phyloP scores from a whole-genome alignment of 2,113 vertebrate species.

The Atlantisia rogersi region DNA sequence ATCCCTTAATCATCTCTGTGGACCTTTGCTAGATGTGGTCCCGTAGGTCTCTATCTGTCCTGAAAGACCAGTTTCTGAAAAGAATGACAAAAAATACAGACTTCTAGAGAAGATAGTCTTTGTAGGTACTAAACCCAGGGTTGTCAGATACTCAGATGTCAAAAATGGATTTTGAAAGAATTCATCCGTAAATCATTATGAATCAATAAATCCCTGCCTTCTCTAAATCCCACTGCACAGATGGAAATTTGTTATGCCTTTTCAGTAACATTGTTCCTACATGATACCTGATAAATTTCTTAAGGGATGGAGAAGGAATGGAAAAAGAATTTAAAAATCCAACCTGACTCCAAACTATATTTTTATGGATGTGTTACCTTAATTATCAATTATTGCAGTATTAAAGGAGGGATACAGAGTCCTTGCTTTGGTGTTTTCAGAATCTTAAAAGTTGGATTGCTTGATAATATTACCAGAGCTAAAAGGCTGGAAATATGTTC shows the following conservation, averaged over 20 bases:
- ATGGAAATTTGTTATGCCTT: background rate
- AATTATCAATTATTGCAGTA: background rate
- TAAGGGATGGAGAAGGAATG: background rate
- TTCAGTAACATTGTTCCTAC: background rate
- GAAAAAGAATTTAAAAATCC: background rate
- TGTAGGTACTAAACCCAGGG: background rate
- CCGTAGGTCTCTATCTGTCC: background rate
- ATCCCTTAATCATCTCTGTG: background rate
- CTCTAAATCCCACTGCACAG: background rate
- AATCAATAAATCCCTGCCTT: background rate
- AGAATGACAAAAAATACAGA: background rate
- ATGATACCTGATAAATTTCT: background rate
- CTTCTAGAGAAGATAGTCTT: background rate
- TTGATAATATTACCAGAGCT: background rate
- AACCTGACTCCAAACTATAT: background rate
- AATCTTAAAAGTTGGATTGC: background rate
- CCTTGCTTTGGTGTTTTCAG: background rate
- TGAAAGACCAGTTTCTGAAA: background rate
- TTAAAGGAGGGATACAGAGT: background rate
- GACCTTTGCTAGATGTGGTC: background rate
- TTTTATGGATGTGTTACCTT: background rate
- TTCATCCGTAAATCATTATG: background rate
- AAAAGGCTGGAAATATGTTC: background rate
- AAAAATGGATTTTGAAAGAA: background rate
- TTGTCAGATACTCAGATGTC: background rate